Evolutionary conservation across 2,888 invertebrate genomes (phyloP), one percentile per base, ranked within the genome.

Genomic region (Eledona agricola): DNA sequence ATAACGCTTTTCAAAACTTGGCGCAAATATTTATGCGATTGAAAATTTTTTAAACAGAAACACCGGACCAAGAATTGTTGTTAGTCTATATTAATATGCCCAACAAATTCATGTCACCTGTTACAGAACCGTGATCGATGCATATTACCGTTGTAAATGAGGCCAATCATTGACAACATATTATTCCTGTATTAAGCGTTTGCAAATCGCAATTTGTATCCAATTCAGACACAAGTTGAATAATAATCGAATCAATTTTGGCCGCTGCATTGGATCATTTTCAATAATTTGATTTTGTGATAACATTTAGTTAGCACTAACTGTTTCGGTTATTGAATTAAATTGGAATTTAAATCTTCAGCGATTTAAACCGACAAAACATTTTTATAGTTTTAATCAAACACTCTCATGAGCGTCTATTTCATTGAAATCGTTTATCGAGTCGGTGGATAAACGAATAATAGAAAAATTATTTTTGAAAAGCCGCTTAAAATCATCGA

Each of bases 91-190:
- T 35, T 22, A 23, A 16, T 17, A 45, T 45, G 32, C 23, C 9
- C 17, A 16, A 16, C 16, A 52, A 28, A 54, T 49, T 34, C 13
- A 23, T 25, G 46, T 49, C 49, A 54, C 42, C 29, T 42, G 47
- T 53, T 54, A 46, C 49, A 29, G 25, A 49, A 47, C 37, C 28
- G 47, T 53, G 43, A 54, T 54, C 49, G 25, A 54, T 49, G 42
- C 43, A 31, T 26, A 26, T 34, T 51, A 47, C 26, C 35, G 35
- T 19, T 45, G 45, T 38, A 51, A 51, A 45, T 45, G 51, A 45
- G 45, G 25, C 35, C 54, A 54, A 49, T 54, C 35, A 54, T 54
- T 54, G 54, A 54, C 49, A 35, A 54, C 54, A 54, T 42, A 38
- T 54, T 54, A 54, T 54, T 54, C 49, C 49, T 29, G 31, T 49